Conservation (phyloP, 2,888 invertebrate genomes). For the Clepsis dumicolana region DNA sequence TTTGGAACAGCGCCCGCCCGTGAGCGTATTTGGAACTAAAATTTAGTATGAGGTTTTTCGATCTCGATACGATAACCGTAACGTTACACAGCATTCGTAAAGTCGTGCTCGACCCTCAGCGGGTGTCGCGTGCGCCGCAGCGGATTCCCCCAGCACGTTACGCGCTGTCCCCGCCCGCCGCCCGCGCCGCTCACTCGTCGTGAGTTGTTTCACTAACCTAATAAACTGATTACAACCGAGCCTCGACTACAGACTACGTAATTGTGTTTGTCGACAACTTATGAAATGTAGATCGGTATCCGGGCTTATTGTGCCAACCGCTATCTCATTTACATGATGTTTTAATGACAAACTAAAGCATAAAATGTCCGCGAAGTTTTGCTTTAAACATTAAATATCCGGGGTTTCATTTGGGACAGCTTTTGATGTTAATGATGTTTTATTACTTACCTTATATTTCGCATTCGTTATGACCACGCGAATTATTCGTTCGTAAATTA, state of each 20-base stretch:
- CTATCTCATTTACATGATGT: constrained; percentile 29
- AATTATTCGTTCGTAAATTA: too few relatives aligned
- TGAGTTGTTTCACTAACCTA: constrained; percentile 27
- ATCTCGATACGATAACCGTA: too few relatives aligned
- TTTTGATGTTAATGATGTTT: constrained; percentile 9
- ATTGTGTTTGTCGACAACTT: constrained; percentile 40
- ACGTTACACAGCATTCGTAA: too few relatives aligned
- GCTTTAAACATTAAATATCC: constrained; percentile 9
- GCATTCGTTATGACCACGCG: background rate
- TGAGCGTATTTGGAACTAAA: too few relatives aligned
- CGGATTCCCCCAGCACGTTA: background rate
- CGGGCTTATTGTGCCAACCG: background rate
- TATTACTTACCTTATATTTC: background rate
- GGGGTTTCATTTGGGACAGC: background rate
- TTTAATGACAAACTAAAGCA: constrained; percentile 32
- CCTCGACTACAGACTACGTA: constrained; percentile 16
- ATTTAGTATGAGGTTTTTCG: too few relatives aligned
- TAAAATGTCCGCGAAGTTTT: background rate
- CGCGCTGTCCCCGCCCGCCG: constrained; percentile 5
- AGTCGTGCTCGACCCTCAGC: too few relatives aligned
- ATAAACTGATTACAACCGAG: constrained; percentile 42
- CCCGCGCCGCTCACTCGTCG: background rate
- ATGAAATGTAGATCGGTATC: constrained; percentile 37
- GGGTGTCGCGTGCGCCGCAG: too few relatives aligned
- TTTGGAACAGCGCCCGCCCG: too few relatives aligned